phyloP scores from a whole-genome alignment of 92 coral and sea anemone genomes.

The Bergia puertoricense region DNA sequence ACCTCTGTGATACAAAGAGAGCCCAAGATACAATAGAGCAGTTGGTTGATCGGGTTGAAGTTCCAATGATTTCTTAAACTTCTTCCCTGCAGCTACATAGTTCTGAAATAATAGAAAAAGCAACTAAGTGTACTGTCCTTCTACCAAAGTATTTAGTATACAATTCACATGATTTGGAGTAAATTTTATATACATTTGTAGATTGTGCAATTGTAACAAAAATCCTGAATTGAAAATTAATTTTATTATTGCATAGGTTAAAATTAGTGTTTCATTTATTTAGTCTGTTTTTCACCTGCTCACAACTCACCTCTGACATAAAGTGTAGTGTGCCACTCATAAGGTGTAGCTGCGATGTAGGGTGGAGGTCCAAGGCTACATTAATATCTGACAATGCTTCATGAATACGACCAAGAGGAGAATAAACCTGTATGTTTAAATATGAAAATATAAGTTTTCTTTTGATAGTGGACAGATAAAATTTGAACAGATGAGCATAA shows the following conservation, averaged over 20 bases:
- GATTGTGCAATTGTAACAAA: too few species aligned
- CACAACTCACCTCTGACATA: constrained; percentile 76
- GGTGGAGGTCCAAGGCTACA: constrained; percentile 76
- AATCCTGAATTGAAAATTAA: background rate
- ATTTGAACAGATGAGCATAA: too few species aligned
- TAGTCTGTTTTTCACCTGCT: background rate
- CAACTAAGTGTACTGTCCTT: background rate
- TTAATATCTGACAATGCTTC: constrained; percentile 80
- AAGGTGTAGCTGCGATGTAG: constrained; percentile 74
- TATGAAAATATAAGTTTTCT: too few species aligned
- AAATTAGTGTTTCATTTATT: background rate
- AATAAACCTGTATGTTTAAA: constrained; percentile 59
- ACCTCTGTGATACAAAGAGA: constrained; percentile 81
- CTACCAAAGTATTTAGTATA: too few species aligned
- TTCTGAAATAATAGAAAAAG: constrained; percentile 48
- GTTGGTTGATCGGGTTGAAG: constrained; percentile 68
- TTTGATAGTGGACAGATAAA: too few species aligned
- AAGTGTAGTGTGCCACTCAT: constrained; percentile 85
- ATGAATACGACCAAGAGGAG: constrained; percentile 80
- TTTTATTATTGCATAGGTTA: background rate
- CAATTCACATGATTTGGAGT: too few species aligned
- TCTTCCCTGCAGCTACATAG: constrained; percentile 69
- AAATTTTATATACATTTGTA: too few species aligned
- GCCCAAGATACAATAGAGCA: constrained; percentile 76
- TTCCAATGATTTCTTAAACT: constrained; percentile 71